A percentile compares a stretch with the other conserved stretches of the same genome.
These are phyloP conservation scores for Valencia hispanica DNA, from an alignment of 2,797 vertebrate genomes.

Conservation along the genomic window DNA sequence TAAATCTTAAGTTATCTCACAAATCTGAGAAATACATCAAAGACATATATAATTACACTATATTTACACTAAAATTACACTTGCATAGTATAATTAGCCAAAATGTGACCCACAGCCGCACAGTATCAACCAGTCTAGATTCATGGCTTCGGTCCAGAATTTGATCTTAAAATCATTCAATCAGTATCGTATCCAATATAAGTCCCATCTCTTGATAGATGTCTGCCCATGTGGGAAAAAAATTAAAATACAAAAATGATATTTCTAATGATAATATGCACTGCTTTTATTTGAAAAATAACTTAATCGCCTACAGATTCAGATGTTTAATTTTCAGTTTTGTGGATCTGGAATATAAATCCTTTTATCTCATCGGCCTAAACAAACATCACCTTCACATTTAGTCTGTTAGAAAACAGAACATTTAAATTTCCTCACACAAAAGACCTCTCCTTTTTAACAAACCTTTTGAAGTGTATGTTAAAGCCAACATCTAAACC, in stretches of 20 bases:
- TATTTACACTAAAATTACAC: neutral
- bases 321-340: neutral
- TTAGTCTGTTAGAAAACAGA: constrained; percentile 1
- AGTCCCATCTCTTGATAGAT: neutral
- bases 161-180: neutral
- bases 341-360: neutral
- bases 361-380: neutral
- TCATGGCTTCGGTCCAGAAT: neutral
- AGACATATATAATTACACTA: too few species aligned
- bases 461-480: constrained; percentile 5
- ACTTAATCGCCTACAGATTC: neutral
- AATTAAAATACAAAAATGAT: neutral
- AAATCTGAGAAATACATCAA: neutral
- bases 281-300: too few species aligned
- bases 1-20: neutral
- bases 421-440: neutral
- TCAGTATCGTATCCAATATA: neutral
- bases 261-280: neutral
- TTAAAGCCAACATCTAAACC: constrained; percentile 6
- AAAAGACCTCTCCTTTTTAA: neutral
- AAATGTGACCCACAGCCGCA: neutral
- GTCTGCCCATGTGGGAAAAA: neutral
- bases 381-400: neutral
- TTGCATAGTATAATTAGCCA: neutral
- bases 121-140: neutral